Evolutionary conservation across 2,113 vertebrate species (phyloP).

Genomic region (Calyptomena viridis): DNA sequence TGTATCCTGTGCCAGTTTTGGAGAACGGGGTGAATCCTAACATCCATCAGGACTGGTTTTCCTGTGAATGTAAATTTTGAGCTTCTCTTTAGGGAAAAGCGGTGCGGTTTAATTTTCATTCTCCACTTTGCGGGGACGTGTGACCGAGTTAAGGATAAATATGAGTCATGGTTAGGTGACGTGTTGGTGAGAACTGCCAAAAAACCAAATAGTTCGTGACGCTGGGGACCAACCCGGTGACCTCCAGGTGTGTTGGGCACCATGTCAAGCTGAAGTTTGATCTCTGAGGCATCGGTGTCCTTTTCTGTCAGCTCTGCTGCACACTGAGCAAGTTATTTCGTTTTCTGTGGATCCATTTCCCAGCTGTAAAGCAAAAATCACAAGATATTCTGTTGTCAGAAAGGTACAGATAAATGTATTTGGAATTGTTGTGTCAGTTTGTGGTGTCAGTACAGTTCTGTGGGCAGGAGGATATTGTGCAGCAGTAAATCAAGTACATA

Average conservation of each 20-base stretch:
- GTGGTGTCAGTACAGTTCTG: background rate
- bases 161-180: background rate
- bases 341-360: background rate
- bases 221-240: accelerated
- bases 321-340: background rate
- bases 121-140: accelerated
- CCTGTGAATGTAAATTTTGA: accelerated
- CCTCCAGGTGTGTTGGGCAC: background rate
- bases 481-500: background rate
- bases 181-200: background rate
- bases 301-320: background rate
- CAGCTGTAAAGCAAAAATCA: background rate
- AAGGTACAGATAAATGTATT: background rate
- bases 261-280: background rate
- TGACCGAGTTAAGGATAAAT: background rate
- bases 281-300: background rate
- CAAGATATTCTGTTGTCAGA: background rate
- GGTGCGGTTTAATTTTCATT: accelerated
- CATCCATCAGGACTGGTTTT: background rate
- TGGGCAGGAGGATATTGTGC: background rate
- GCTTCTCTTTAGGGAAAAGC: background rate
- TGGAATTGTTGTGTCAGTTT: background rate
- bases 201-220: background rate
- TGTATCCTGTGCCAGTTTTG: background rate
- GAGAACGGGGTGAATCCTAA: background rate